phyloP scores from a whole-genome alignment of 1,140 invertebrate species.

The Pseudomyrmex dendroicus region DNA sequence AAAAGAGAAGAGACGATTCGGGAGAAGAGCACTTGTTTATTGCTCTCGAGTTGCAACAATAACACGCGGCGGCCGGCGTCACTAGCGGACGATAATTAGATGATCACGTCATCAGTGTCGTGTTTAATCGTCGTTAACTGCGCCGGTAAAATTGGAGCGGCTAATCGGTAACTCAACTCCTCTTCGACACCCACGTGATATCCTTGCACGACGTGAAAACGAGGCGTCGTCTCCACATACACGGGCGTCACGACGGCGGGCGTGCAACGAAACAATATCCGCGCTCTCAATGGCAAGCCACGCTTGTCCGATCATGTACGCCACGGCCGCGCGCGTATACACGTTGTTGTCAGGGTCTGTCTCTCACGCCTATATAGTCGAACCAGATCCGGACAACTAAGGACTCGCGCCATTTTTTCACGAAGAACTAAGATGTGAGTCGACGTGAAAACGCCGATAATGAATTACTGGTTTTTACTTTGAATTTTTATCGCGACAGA shows the following conservation, averaged over 20 bases:
- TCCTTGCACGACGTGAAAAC: conserved; percentile 48
- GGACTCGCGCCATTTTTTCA: not conserved
- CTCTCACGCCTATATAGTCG: conserved; percentile 1
- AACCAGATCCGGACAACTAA: conserved; percentile 11
- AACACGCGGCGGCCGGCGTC: not conserved
- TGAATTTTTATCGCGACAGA: not conserved
- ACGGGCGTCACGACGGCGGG: conserved; percentile 38
- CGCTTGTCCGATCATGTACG: conserved; percentile 37
- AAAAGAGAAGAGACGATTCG: not conserved
- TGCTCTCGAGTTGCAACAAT: too few relatives aligned
- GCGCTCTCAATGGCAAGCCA: conserved; percentile 58
- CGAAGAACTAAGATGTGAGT: not conserved
- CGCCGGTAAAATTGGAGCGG: conserved; percentile 41
- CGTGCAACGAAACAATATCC: conserved; percentile 48
- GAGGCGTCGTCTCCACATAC: conserved; percentile 22
- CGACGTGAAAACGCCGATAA: not conserved
- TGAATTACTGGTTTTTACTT: not conserved
- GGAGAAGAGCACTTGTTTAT: not conserved
- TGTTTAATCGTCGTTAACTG: conserved; percentile 25
- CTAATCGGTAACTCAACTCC: conserved; percentile 53
- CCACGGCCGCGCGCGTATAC: not conserved
- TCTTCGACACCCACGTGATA: conserved; percentile 45
- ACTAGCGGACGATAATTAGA: conserved; percentile 40
- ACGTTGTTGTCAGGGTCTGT: conserved; percentile 32
- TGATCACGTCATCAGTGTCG: conserved; percentile 28